Evolutionary conservation across 2,888 invertebrate genomes (phyloP).

Genomic region (Amiota mariae): DNA sequence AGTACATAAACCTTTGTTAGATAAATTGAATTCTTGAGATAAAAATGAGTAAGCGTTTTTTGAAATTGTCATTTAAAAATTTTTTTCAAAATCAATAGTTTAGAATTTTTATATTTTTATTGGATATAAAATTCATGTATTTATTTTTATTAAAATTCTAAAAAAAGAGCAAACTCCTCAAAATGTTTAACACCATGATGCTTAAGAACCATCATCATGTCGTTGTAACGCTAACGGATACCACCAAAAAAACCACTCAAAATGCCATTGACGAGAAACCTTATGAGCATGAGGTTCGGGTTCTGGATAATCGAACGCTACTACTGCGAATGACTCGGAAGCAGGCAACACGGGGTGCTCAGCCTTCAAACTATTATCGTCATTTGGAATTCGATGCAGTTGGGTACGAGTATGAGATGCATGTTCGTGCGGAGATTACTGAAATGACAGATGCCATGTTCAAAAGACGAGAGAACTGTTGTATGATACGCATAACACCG

Average conservation of each 20-base stretch:
- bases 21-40: too few relatives aligned
- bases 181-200: background rate
- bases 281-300: constrained; percentile 43
- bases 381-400: constrained; percentile 59
- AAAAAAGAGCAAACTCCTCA: background rate
- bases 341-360: too few relatives aligned
- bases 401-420: constrained; percentile 55
- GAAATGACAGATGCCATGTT: constrained; percentile 51
- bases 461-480: constrained; percentile 44
- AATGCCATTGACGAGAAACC: constrained; percentile 22
- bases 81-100: too few relatives aligned
- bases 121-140: too few relatives aligned
- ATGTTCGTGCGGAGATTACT: constrained; percentile 46
- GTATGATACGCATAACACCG: constrained; percentile 52
- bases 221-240: constrained; percentile 51
- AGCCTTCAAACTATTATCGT: constrained; percentile 40
- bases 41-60: too few relatives aligned
- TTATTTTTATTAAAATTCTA: background rate
- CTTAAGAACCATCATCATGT: constrained; percentile 47
- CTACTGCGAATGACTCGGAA: constrained; percentile 33
- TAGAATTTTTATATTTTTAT: too few relatives aligned
- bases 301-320: constrained; percentile 47
- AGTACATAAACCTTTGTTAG: too few relatives aligned
- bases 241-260: constrained; percentile 33
- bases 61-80: too few relatives aligned